phyloP scores from a whole-genome alignment of 1,140 invertebrate genomes.

The Achatina immaculata region DNA sequence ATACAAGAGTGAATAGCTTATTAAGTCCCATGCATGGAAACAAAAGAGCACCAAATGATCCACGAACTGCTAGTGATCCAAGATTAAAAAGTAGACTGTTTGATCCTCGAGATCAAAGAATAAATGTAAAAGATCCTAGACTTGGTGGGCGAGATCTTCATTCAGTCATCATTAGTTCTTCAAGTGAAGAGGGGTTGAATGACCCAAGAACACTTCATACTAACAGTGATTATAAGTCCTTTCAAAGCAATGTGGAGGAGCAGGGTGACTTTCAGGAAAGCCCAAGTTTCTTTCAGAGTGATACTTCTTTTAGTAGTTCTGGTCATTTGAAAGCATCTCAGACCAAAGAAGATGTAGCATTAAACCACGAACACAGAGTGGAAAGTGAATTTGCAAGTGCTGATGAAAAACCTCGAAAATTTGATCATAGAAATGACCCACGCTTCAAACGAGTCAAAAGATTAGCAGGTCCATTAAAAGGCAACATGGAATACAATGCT shows the following conservation, averaged over 20 bases:
- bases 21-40: background rate
- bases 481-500: slow-evolving; percentile 66
- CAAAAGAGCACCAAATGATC: slow-evolving; percentile 35
- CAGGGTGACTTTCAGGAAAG: background rate
- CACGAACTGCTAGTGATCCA: slow-evolving; percentile 33
- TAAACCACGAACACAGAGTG: background rate
- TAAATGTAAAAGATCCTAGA: slow-evolving; percentile 28
- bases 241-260: background rate
- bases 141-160: slow-evolving; percentile 11
- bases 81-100: slow-evolving; percentile 12
- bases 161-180: background rate
- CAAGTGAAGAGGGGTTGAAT: background rate
- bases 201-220: background rate
- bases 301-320: background rate
- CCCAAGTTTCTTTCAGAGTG: background rate
- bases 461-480: slow-evolving; percentile 49
- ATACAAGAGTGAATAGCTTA: background rate
- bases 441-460: slow-evolving; percentile 62
- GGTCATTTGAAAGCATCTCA: background rate
- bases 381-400: slow-evolving; percentile 5
- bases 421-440: slow-evolving; percentile 67
- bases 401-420: slow-evolving; percentile 49
- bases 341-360: background rate
- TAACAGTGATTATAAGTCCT: background rate
- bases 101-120: slow-evolving; percentile 31